Evolutionary conservation across 1,140 invertebrate genomes (phyloP).

Genomic region (Paraescarpia echinospica): DNA sequence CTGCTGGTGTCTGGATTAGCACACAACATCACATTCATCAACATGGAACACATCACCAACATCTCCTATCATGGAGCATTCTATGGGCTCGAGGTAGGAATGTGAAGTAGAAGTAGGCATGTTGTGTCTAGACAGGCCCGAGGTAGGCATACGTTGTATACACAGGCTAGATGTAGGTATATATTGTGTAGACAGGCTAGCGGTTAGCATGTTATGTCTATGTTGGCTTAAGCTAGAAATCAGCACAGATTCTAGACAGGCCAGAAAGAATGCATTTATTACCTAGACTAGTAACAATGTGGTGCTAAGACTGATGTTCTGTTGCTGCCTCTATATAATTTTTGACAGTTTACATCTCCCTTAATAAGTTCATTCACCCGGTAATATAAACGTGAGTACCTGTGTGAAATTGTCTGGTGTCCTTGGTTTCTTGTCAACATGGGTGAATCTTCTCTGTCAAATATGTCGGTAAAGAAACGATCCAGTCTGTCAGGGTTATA

Average conservation of each 20-base stretch:
- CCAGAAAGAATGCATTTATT: too few relatives aligned
- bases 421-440: background rate
- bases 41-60: constrained; percentile 12
- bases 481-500: background rate
- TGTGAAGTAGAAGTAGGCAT: background rate
- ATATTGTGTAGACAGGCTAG: constrained; percentile 21
- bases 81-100: constrained; percentile 13
- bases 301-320: background rate
- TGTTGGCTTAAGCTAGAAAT: constrained; percentile 23
- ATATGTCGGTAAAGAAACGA: background rate
- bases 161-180: background rate
- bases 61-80: constrained; percentile 14
- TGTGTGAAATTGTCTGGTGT: background rate
- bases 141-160: background rate
- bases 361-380: background rate
- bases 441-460: background rate
- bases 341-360: background rate
- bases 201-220: too few relatives aligned
- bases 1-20: background rate
- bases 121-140: background rate
- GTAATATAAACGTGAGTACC: background rate
- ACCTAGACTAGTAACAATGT: background rate
- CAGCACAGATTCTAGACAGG: constrained; percentile 16
- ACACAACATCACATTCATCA: constrained; percentile 10
- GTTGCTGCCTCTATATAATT: background rate